Percentiles rank a stretch among this genome's conserved stretches.
Conservation (phyloP, 2,797 vertebrate genomes). For the Odontamblyopus lacepedii region DNA sequence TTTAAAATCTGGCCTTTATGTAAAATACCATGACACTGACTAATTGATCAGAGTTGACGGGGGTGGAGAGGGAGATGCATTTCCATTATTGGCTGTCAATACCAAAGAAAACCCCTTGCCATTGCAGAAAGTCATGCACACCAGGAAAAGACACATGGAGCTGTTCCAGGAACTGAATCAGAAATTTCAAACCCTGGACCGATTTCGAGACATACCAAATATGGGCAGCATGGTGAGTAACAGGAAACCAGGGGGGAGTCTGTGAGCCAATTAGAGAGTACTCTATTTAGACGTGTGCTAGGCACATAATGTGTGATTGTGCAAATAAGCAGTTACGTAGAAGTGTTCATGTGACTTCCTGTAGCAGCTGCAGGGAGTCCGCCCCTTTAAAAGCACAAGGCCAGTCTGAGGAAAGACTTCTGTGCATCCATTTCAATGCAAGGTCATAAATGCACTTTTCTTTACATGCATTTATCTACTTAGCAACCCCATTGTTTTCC, state of each 20-base stretch:
- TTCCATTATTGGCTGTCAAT: slow-evolving; percentile 79
- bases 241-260: slow-evolving; percentile 69
- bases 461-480: slow-evolving; percentile 75
- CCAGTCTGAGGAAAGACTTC: slow-evolving; percentile 58
- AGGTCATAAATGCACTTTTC: slow-evolving; percentile 77
- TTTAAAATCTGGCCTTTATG: slow-evolving; percentile 68
- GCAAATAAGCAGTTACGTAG: slow-evolving; percentile 67
- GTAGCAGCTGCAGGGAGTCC: slow-evolving; percentile 37
- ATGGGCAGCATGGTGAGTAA: slow-evolving; percentile 98
- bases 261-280: slow-evolving; percentile 56
- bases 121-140: slow-evolving; percentile 99
- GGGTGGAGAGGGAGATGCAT: slow-evolving; percentile 71
- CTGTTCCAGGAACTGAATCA: slow-evolving; percentile 99
- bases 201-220: slow-evolving; percentile 99
- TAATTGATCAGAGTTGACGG: slow-evolving; percentile 69
- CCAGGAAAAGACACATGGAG: slow-evolving; percentile 99
- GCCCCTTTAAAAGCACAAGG: slow-evolving; percentile 49
- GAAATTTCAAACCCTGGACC: slow-evolving; percentile 99
- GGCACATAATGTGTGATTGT: slow-evolving; percentile 69
- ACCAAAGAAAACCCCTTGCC: slow-evolving; percentile 82
- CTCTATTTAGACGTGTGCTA: slow-evolving; percentile 57
- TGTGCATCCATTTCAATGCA: slow-evolving; percentile 76
- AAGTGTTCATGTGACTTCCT: slow-evolving; percentile 58
- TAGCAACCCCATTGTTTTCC: slow-evolving; percentile 73
- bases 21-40: slow-evolving; percentile 63